These are phyloP conservation scores for Myiozetetes cayanensis DNA, from an alignment of 2,113 vertebrate genomes.

Conservation along the genomic window DNA sequence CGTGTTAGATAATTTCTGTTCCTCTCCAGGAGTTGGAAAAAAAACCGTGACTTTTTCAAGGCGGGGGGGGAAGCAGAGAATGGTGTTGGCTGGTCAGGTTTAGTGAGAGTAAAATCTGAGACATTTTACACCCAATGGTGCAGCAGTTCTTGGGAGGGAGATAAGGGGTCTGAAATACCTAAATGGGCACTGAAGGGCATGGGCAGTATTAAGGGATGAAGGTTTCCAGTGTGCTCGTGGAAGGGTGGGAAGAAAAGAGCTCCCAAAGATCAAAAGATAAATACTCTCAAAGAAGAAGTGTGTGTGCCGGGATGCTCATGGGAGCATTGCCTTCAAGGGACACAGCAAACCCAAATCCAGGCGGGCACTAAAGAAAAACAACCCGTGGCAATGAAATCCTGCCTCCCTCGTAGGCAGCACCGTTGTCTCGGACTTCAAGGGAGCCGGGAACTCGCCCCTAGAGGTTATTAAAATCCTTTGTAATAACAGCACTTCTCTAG, in stretches of 20 bases:
- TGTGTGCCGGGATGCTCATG: background rate
- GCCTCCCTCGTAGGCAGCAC: background rate
- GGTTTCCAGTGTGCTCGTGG: background rate
- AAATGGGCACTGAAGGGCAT: background rate
- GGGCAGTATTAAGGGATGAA: conserved; percentile 26
- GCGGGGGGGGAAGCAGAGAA: fast-evolving
- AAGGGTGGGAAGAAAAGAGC: background rate
- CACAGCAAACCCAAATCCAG: background rate
- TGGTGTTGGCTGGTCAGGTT: background rate
- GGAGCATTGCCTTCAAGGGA: background rate
- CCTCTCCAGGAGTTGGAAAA: background rate
- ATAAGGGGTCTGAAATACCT: conserved; percentile 40
- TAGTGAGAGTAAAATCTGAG: background rate
- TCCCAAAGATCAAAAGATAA: background rate
- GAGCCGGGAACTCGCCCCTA: background rate
- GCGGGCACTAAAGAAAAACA: background rate
- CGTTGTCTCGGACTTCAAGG: conserved; percentile 4
- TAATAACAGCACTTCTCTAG: background rate
- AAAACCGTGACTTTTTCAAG: background rate
- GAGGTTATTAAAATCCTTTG: conserved; percentile 35
- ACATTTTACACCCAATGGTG: background rate
- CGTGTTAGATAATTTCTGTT: background rate
- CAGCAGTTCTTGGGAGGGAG: background rate
- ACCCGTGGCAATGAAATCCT: background rate
- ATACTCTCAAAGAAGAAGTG: background rate